Conservation (phyloP, 2,888 invertebrate species). For the Conops quadrifasciatus region DNA sequence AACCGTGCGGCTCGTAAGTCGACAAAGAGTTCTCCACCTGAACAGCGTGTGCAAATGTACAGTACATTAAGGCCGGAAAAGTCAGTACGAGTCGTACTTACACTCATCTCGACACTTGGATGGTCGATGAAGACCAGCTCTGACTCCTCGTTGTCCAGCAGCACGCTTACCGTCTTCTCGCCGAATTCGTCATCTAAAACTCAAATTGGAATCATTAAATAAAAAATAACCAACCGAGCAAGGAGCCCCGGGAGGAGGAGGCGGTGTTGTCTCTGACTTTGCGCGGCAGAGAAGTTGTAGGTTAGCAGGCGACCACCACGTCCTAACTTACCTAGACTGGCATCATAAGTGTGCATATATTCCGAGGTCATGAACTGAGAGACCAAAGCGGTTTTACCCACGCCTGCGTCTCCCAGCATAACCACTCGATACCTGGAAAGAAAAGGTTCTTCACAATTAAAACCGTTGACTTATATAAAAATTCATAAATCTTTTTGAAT, state of each 20-base stretch:
- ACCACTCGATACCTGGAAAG: constrained; percentile 78
- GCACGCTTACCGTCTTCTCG: constrained; percentile 89
- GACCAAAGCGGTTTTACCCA: constrained; percentile 90
- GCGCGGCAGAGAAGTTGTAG: background rate
- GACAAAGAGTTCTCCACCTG: constrained; percentile 88
- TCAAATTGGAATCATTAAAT: constrained; percentile 64
- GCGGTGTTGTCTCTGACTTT: background rate
- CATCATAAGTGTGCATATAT: constrained; percentile 94
- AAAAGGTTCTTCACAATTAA: background rate
- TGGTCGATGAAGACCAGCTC: constrained; percentile 91
- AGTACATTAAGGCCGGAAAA: background rate
- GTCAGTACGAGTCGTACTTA: constrained; percentile 67
- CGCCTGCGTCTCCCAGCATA: constrained; percentile 83
- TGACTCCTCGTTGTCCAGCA: constrained; percentile 87
- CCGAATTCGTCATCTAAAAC: constrained; percentile 91
- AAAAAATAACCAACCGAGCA: constrained; percentile 51
- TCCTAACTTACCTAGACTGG: constrained; percentile 87
- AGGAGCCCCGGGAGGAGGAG: constrained; percentile 8
- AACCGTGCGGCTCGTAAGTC: constrained; percentile 92
- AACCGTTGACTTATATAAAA: no score
- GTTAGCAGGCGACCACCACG: no score
- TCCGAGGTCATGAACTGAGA: constrained; percentile 96
- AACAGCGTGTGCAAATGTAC: constrained; percentile 2
- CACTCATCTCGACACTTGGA: constrained; percentile 89
- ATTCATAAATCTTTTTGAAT: no score